phyloP scores from a whole-genome alignment of 2,888 invertebrate genomes.

The Campopleginae sp. region DNA sequence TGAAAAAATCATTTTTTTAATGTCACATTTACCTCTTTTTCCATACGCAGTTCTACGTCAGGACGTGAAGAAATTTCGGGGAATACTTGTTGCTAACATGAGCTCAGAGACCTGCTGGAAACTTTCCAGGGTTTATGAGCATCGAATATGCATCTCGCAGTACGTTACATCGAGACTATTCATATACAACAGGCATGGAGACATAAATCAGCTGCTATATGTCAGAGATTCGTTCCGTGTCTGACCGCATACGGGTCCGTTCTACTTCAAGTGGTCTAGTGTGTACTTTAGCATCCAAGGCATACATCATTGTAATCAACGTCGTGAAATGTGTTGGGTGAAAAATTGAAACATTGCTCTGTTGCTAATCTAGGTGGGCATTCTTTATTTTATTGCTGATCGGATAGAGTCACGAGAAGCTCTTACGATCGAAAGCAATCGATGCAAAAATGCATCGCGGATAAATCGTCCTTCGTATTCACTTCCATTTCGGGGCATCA shows the following conservation, averaged over 20 bases:
- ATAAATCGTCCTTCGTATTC: slow-evolving; percentile 8
- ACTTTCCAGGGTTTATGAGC: slow-evolving; percentile 71
- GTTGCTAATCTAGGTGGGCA: background rate
- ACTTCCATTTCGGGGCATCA: background rate
- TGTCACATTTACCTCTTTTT: background rate
- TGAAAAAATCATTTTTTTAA: background rate
- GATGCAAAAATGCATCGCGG: slow-evolving; percentile 25
- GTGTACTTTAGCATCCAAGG: background rate
- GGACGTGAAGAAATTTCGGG: slow-evolving; percentile 30
- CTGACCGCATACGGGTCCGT: slow-evolving; percentile 38
- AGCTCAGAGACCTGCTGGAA: slow-evolving; percentile 69
- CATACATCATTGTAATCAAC: background rate
- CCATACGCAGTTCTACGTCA: background rate
- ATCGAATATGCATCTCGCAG: slow-evolving; percentile 34
- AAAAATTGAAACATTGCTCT: background rate
- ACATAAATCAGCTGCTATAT: slow-evolving; percentile 40
- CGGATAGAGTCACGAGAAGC: slow-evolving; percentile 5
- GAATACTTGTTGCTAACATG: slow-evolving; percentile 74
- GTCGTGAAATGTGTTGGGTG: background rate
- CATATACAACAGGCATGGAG: slow-evolving; percentile 1
- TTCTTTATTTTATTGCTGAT: background rate
- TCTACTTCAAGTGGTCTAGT: slow-evolving; percentile 25
- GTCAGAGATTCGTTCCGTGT: slow-evolving; percentile 19
- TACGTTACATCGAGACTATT: slow-evolving; percentile 43
- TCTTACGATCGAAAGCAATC: background rate